These are phyloP conservation scores for Oxygymnocypris stewartii DNA, from an alignment of 2,113 vertebrate species.

Conservation along the genomic window DNA sequence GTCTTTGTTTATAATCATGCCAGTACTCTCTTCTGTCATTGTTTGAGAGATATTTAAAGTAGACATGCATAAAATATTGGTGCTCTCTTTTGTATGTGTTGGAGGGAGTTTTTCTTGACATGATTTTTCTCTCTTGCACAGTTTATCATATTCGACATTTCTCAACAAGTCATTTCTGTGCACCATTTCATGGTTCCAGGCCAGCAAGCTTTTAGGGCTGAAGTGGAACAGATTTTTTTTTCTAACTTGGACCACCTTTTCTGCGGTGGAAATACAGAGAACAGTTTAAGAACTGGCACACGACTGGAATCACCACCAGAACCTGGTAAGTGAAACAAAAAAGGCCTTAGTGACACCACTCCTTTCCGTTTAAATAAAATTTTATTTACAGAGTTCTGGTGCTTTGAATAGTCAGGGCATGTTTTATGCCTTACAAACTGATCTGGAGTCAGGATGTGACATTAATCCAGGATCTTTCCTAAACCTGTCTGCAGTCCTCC, in stretches of 20 bases:
- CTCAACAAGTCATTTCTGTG: background rate
- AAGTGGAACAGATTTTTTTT: background rate
- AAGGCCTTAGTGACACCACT: background rate
- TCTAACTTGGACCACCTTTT: background rate
- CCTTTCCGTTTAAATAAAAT: background rate
- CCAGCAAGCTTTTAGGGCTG: background rate
- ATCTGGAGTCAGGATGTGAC: constrained; percentile 6
- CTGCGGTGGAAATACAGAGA: background rate
- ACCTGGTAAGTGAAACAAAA: background rate
- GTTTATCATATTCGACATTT: background rate
- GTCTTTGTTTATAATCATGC: background rate
- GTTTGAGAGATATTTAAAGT: background rate
- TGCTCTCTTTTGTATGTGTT: background rate
- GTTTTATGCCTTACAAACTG: constrained; percentile 11
- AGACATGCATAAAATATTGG: background rate
- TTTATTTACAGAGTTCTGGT: constrained; percentile 5
- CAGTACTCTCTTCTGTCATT: background rate
- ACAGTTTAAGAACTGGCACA: background rate
- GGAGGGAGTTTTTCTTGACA: background rate
- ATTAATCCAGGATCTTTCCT: constrained; percentile 30
- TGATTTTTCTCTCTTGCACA: background rate
- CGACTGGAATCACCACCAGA: background rate
- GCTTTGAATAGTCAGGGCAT: background rate
- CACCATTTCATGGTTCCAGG: background rate
- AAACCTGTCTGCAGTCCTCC: background rate